A percentile compares a stretch with the other conserved stretches of the same genome.
Conservation (phyloP, 2,888 invertebrate genomes). For the Achlya flavicornis region DNA sequence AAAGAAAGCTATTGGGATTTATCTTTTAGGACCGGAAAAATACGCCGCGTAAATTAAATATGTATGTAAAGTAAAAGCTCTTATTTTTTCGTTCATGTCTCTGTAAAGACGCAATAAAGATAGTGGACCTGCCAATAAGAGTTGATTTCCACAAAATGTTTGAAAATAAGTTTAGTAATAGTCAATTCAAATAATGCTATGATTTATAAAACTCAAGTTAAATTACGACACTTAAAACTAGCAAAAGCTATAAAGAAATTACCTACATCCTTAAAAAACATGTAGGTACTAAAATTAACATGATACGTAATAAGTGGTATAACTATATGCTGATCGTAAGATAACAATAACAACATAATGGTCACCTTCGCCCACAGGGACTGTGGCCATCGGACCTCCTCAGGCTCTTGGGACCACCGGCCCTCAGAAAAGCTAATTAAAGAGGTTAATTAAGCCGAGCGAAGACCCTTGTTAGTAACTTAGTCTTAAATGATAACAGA, state of each 20-base stretch:
- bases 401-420: conserved; percentile 14
- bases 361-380: conserved; percentile 9
- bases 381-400: background rate
- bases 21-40: conserved; percentile 57
- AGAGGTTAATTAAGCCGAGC: conserved; percentile 58
- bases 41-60: conserved; percentile 52
- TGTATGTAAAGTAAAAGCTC: conserved; percentile 48
- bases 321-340: conserved; percentile 2
- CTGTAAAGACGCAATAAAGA: background rate
- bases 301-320: background rate
- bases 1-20: conserved; percentile 68
- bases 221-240: too few species aligned
- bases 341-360: conserved; percentile 10
- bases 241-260: too few species aligned
- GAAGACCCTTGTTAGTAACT: conserved; percentile 51
- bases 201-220: too few species aligned
- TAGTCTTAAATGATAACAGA: conserved; percentile 54
- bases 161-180: too few species aligned
- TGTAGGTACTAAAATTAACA: background rate
- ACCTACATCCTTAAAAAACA: too few species aligned
- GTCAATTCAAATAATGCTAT: too few species aligned
- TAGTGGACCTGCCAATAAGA: too few species aligned
- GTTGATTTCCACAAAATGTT: too few species aligned
- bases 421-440: conserved; percentile 51
- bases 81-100: background rate